phyloP scores from a whole-genome alignment of 2,797 vertebrate genomes.

The Pipistrellus pygmaeus region DNA sequence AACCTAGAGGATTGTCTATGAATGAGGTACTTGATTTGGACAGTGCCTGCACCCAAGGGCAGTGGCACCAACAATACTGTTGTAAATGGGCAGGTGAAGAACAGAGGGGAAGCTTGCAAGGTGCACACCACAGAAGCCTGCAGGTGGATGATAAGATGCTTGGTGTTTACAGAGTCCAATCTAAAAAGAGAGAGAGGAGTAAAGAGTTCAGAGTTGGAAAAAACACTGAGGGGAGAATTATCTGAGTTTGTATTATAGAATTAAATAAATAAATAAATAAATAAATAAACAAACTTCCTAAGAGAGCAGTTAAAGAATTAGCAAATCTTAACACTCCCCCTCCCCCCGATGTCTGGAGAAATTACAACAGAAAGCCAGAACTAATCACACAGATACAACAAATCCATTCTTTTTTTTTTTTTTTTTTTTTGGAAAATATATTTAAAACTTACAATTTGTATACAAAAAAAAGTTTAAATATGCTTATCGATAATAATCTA shows the following conservation, averaged over 20 bases:
- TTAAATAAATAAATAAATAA: too few species aligned
- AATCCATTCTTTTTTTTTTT: not conserved
- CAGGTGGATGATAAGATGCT: too few species aligned
- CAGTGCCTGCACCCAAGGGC: not conserved
- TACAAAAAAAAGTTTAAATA: not conserved
- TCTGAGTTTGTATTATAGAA: not conserved
- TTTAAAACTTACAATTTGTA: slow-evolving; percentile 10
- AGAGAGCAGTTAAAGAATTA: not conserved
- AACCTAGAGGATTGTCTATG: not conserved
- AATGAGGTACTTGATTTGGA: not conserved
- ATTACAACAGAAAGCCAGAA: not conserved
- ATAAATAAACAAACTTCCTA: not conserved
- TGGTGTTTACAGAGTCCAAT: not conserved
- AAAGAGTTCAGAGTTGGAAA: not conserved
- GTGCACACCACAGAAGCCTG: not conserved
- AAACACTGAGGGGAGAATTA: not conserved
- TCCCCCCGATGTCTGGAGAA: not conserved
- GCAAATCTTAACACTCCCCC: not conserved
- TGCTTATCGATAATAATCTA: not conserved
- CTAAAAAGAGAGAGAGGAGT: too few species aligned
- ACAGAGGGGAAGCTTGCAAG: not conserved
- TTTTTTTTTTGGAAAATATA: not conserved
- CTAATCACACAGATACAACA: not conserved
- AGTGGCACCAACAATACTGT: not conserved
- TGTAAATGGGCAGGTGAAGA: not conserved